Evolutionary conservation across 1,140 invertebrate genomes (phyloP).

Genomic region (Subanguina moxae): DNA sequence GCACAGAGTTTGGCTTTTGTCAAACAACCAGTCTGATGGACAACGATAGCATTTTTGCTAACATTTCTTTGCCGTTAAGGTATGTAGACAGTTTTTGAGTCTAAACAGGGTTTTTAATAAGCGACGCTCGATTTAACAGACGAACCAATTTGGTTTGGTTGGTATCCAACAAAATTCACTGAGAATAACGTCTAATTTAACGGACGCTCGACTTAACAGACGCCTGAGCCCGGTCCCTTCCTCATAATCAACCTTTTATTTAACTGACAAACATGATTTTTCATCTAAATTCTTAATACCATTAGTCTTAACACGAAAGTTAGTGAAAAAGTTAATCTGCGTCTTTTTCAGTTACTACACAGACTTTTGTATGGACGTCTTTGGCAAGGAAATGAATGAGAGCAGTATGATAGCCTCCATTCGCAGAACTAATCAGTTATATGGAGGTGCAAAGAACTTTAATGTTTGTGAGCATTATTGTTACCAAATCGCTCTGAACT

Average conservation of each 20-base stretch:
- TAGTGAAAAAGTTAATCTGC: background rate
- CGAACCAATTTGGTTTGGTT: too few species aligned
- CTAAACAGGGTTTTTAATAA: too few species aligned
- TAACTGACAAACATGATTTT: too few species aligned
- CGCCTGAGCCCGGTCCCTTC: too few species aligned
- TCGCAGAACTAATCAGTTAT: background rate
- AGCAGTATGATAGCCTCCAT: background rate
- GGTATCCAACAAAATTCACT: too few species aligned
- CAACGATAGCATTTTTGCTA: too few species aligned
- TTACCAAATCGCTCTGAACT: background rate
- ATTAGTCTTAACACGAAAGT: background rate
- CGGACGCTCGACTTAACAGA: too few species aligned
- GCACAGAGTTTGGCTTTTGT: conserved; percentile 17
- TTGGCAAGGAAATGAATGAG: background rate
- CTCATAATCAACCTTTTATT: too few species aligned
- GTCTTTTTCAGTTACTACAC: background rate
- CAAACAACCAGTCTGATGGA: conserved; percentile 2
- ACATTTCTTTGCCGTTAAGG: background rate
- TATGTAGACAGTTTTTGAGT: background rate
- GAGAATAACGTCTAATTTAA: too few species aligned
- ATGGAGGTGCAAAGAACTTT: conserved; percentile 7
- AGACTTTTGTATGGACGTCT: background rate
- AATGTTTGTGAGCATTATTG: conserved; percentile 14
- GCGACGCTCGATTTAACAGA: too few species aligned
- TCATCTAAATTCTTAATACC: too few species aligned